phyloP scores from a whole-genome alignment of 1,140 invertebrate genomes.

The Bradysia coprophila region DNA sequence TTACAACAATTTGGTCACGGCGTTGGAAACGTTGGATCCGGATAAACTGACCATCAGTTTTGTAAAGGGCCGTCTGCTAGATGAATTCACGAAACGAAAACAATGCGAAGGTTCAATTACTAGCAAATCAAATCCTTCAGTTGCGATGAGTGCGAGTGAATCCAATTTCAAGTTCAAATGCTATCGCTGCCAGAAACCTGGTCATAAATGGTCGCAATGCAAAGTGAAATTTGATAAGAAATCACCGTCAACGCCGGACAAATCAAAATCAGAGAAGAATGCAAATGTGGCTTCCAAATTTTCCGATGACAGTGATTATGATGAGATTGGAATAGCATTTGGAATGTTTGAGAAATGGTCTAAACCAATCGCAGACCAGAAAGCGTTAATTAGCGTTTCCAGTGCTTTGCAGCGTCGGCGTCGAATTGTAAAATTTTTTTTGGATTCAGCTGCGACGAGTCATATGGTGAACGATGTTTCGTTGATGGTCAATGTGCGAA shows the following conservation, averaged over 20 bases:
- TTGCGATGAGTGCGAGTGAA: background rate
- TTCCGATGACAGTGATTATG: too few species aligned
- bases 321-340: too few species aligned
- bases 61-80: conserved; percentile 3
- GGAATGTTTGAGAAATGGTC: too few species aligned
- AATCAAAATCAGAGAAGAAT: too few species aligned
- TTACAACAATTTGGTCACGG: conserved; percentile 5
- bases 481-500: conserved; percentile 5
- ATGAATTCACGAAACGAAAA: background rate
- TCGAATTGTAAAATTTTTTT: conserved; percentile 5
- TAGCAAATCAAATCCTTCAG: background rate
- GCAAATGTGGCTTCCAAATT: too few species aligned
- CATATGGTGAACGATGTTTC: conserved; percentile 7
- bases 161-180: background rate
- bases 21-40: conserved; percentile 5
- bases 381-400: too few species aligned
- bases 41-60: conserved; percentile 5
- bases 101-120: background rate
- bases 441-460: conserved; percentile 12
- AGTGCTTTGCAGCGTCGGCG: too few species aligned
- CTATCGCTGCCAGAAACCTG: background rate
- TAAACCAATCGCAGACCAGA: too few species aligned
- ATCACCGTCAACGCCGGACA: too few species aligned
- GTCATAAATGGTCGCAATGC: background rate
- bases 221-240: too few species aligned